These are phyloP conservation scores for Drosophila tanythrix DNA, from an alignment of 2,888 invertebrate genomes.

Conservation along the genomic window DNA sequence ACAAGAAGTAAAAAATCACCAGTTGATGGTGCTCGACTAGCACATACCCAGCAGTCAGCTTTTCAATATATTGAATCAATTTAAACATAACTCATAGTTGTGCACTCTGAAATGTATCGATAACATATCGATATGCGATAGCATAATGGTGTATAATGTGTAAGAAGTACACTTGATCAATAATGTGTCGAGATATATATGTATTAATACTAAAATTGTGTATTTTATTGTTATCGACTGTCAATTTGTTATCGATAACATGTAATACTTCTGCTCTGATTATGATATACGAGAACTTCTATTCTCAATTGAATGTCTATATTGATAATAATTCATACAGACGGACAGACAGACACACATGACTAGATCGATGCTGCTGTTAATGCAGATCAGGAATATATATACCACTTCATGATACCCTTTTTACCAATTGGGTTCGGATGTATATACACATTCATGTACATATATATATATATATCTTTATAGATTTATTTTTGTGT, in stretches of 20 bases:
- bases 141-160: background rate
- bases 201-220: background rate
- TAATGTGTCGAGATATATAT: background rate
- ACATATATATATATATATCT: background rate
- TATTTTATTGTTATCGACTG: background rate
- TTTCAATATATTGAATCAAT: background rate
- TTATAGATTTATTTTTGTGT: background rate
- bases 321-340: background rate
- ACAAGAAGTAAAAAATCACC: conserved; percentile 1
- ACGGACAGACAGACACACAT: background rate
- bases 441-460: background rate
- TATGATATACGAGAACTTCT: background rate
- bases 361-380: background rate
- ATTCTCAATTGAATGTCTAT: background rate
- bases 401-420: background rate
- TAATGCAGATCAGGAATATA: background rate
- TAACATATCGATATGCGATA: background rate
- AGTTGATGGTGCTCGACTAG: background rate
- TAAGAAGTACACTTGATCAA: background rate
- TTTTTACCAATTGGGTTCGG: background rate
- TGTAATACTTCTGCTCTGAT: background rate
- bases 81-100: background rate
- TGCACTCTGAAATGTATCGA: background rate
- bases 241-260: background rate
- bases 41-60: background rate